Evolutionary conservation across 2,113 vertebrate species (phyloP), one percentile per base, ranked within the genome.

Genomic region (Leptobrachium leishanense): DNA sequence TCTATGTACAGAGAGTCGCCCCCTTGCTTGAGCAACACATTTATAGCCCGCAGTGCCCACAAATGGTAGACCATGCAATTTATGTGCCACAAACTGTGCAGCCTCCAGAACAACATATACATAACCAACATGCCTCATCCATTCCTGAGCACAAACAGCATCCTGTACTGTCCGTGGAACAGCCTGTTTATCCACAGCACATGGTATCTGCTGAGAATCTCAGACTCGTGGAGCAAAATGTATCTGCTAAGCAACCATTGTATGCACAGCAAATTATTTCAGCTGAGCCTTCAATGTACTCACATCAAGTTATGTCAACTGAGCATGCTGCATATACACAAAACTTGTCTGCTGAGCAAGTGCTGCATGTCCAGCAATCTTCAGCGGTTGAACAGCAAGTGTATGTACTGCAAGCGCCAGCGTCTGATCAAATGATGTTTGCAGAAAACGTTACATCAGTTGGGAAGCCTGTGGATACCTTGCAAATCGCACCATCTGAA

Each of bases 31-130:
- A 81, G 6, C 78, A 81, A 41, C 40, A 55, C 43, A 44, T 68
- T 9, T 74, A 59, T 55, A 62, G 44, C 53, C 50, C 43, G 9
- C 78, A 73, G 15, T 40, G 20, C 44, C 1, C 72, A n/a, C 77
- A 68, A 9, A 39, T 46, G 39, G 65, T 71, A 6, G 59, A 73
- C 11, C 71, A 73, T 20, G 20, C 53, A 10, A 15, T 13, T 43
- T 81, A 66, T 44, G 12, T 68, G 11, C 78, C 66, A 20, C 77
- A 79, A 44, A 43, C 20, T 20, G n/a, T 79, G n/a, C 50, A 65
- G 2, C 8, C 55, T n/a, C 55, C 42, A 6, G 78, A 81, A 7
- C 78, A 81, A n/a, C 15, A 46, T 4, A 50, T 54, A 20, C 42
- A 68, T 11, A 11, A 53, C 43, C 78, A 74, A 6, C 71, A 62